Conservation (phyloP, 2,113 vertebrate species). For the Oxygymnocypris stewartii region DNA sequence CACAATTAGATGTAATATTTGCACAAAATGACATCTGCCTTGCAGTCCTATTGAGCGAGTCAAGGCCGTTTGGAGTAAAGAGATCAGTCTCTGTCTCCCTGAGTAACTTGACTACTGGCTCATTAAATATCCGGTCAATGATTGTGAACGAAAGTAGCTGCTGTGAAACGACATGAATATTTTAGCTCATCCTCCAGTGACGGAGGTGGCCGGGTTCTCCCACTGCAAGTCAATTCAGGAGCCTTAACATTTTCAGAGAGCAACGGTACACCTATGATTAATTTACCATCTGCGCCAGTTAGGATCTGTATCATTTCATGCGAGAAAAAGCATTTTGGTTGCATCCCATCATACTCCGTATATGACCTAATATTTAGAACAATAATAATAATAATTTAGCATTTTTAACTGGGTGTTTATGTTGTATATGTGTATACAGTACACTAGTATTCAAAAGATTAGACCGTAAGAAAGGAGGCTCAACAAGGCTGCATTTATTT, state of each 20-base stretch:
- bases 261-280: not conserved
- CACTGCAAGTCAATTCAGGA: constrained; percentile 4
- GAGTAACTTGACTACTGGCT: not conserved
- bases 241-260: constrained; percentile 9
- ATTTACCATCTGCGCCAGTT: constrained; percentile 11
- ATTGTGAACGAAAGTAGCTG: not conserved
- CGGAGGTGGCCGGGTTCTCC: not conserved
- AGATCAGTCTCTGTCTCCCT: not conserved
- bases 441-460: not conserved
- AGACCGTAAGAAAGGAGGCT: too few species aligned
- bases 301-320: not conserved
- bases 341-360: not conserved
- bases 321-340: not conserved
- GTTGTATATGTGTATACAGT: not conserved
- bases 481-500: not conserved
- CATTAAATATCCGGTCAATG: not conserved
- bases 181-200: not conserved
- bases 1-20: not conserved
- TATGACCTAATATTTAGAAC: not conserved
- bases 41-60: not conserved
- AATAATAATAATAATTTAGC: not conserved
- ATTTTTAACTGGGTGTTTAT: not conserved
- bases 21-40: not conserved
- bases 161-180: constrained; percentile 21
- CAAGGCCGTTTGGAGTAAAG: not conserved